Base-by-base conservation (phyloP, 2,888 invertebrate species). In the Orthonychiurus folsomi region DNA sequence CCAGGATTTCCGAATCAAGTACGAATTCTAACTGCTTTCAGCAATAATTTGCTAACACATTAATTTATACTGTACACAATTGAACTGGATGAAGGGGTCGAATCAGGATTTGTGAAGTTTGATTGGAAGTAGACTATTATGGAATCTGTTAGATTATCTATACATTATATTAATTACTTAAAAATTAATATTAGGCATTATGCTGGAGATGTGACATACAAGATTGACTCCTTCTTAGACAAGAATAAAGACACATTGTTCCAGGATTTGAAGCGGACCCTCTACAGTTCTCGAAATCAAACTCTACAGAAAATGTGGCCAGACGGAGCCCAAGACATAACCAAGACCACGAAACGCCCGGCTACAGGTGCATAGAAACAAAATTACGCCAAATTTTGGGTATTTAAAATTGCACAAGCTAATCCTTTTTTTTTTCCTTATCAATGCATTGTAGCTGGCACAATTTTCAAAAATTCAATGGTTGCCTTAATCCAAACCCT, bases 171-270 rank as follows among this genome's bases (percentile, higher is more conserved):
- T 25, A 65, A 20, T 56, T 50, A 2, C 24, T n/a, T 48, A 59
- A 23, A 15, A 65, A 78, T 78, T 73, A 75, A 77, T 75, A 79
- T 74, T 75, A 89, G 88, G 18, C 97, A 97, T 78, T 97, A 97
- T 77, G 97, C 97, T 0, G 97, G 97, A 2, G 93, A 95, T 75
- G 97, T 97, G 27, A 88, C 89, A 18, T 97, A 97, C 80, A 85
- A 85, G 61, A 84, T 94, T 21, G 81, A 82, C 18, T 93, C 94
- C 1, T 97, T 97, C 80, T 84, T 97, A 78, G 96, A 97, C 78
- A 97, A 97, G 80, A 97, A 97, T 80, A 93, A 88, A 78, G 97
- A 97, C 78, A 89, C 91, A 0, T 81, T 97, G 57, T 97, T 92
- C 81, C 95, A 95, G 81, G 96, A 97, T 79, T 91, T 97, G 75